Percentiles rank a stretch among this genome's conserved stretches.
phyloP scores from a whole-genome alignment of 1,140 invertebrate genomes.

The Rhagoletis zephyria region DNA sequence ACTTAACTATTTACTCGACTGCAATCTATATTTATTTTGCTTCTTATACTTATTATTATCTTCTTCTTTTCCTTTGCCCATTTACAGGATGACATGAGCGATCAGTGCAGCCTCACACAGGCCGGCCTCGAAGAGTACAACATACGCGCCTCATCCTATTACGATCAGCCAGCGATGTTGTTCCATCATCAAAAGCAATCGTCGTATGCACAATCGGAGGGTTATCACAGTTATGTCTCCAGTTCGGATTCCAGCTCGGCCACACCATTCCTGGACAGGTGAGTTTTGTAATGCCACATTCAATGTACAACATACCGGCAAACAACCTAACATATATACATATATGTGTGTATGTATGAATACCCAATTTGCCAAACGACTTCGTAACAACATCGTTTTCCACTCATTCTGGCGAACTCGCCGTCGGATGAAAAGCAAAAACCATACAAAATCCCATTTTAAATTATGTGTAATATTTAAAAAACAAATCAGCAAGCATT shows the following conservation, averaged over 20 bases:
- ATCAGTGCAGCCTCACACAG: slow-evolving; percentile 74
- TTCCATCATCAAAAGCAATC: slow-evolving; percentile 83
- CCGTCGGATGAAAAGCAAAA: too few species aligned
- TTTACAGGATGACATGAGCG: slow-evolving; percentile 64
- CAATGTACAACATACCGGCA: neutral
- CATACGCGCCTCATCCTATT: slow-evolving; percentile 75
- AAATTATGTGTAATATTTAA: too few species aligned
- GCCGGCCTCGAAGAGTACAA: slow-evolving; percentile 82
- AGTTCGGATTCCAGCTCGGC: slow-evolving; percentile 84
- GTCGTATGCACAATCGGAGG: slow-evolving; percentile 86
- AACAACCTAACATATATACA: neutral
- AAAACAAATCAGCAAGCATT: too few species aligned
- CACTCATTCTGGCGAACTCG: too few species aligned
- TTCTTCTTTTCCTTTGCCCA: slow-evolving; percentile 40
- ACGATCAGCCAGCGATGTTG: slow-evolving; percentile 75
- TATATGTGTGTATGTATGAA: neutral
- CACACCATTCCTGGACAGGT: slow-evolving; percentile 85
- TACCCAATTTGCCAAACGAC: too few species aligned
- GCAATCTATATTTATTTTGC: neutral
- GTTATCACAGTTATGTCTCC: slow-evolving; percentile 87
- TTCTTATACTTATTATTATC: slow-evolving; percentile 16
- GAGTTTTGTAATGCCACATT: slow-evolving; percentile 59
- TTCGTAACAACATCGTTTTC: too few species aligned
- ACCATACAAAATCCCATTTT: too few species aligned
- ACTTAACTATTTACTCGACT: neutral